Conservation (phyloP, 2,888 invertebrate genomes). For the Diadromus collaris region DNA sequence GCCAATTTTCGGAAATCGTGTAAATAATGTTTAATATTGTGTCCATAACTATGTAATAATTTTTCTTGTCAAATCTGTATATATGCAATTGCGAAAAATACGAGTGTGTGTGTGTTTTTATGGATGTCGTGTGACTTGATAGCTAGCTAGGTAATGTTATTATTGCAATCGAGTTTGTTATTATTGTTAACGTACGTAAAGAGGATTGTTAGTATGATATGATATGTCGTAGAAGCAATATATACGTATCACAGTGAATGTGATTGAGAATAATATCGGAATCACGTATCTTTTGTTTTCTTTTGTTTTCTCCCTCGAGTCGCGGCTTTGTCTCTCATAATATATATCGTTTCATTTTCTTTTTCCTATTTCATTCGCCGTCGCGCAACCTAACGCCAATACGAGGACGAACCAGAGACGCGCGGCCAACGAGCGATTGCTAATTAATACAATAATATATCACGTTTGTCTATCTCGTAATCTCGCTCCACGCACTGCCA, state of each 20-base stretch:
- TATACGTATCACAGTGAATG: slow-evolving; percentile 75
- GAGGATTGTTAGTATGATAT: slow-evolving; percentile 71
- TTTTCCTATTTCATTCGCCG: slow-evolving; percentile 23
- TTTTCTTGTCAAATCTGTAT: slow-evolving; percentile 61
- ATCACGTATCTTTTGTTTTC: slow-evolving; percentile 64
- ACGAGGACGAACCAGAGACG: slow-evolving; percentile 23
- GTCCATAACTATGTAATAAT: slow-evolving; percentile 63
- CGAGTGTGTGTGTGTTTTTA: slow-evolving; percentile 33
- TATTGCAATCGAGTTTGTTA: slow-evolving; percentile 58
- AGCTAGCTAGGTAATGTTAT: slow-evolving; percentile 48
- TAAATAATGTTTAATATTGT: slow-evolving; percentile 15
- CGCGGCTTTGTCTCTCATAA: slow-evolving; percentile 35
- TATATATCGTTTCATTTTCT: slow-evolving; percentile 10
- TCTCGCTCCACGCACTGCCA: slow-evolving; percentile 51
- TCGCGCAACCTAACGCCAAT: slow-evolving; percentile 18
- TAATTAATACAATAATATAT: slow-evolving; percentile 63
- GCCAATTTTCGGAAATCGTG: neutral
- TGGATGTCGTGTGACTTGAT: slow-evolving; percentile 46
- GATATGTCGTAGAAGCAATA: slow-evolving; percentile 75
- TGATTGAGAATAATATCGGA: slow-evolving; percentile 73
- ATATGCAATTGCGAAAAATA: slow-evolving; percentile 52
- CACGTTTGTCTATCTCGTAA: slow-evolving; percentile 60
- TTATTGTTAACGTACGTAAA: slow-evolving; percentile 60
- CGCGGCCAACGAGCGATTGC: slow-evolving; percentile 40
- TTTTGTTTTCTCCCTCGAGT: slow-evolving; percentile 25